A percentile compares a stretch with the other conserved stretches of the same genome.
phyloP scores from a whole-genome alignment of 2,113 vertebrate species.

The Narcine bancroftii region DNA sequence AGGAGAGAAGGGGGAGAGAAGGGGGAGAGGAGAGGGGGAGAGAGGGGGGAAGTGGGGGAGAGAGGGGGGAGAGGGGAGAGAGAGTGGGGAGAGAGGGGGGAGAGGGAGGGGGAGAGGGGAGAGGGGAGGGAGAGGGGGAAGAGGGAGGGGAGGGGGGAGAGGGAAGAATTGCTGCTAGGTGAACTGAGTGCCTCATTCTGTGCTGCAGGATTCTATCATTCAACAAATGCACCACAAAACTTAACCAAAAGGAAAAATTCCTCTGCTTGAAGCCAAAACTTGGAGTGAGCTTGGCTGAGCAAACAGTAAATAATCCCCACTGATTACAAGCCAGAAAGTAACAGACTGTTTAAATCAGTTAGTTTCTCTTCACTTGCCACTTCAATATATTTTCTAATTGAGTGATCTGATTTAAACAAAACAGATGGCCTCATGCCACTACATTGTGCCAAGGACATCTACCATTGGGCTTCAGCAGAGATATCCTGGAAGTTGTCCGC shows the following conservation, averaged over 20 bases:
- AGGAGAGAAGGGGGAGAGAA: neutral
- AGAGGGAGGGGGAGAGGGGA: neutral
- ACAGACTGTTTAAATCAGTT: conserved; percentile 3
- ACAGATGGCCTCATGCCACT: neutral
- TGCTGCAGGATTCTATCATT: neutral
- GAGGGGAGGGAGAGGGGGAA: neutral
- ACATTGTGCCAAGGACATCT: neutral
- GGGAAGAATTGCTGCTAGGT: neutral
- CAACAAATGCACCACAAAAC: neutral
- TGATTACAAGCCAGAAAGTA: neutral
- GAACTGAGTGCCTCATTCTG: neutral
- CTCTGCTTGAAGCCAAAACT: neutral
- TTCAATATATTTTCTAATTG: neutral
- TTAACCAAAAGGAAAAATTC: neutral
- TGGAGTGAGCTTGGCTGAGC: neutral
- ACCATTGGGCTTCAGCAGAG: neutral
- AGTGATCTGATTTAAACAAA: neutral
- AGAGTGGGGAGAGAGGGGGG: no score
- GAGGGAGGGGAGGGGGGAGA: neutral
- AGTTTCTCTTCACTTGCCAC: neutral
- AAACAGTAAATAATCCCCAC: neutral
- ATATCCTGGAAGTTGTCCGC: neutral
- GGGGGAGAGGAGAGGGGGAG: neutral
- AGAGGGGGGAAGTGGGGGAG: neutral
- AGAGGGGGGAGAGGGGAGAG: no score